Evolutionary conservation across 2,888 invertebrate genomes (phyloP).

Genomic region (Palloptera scutellata): DNA sequence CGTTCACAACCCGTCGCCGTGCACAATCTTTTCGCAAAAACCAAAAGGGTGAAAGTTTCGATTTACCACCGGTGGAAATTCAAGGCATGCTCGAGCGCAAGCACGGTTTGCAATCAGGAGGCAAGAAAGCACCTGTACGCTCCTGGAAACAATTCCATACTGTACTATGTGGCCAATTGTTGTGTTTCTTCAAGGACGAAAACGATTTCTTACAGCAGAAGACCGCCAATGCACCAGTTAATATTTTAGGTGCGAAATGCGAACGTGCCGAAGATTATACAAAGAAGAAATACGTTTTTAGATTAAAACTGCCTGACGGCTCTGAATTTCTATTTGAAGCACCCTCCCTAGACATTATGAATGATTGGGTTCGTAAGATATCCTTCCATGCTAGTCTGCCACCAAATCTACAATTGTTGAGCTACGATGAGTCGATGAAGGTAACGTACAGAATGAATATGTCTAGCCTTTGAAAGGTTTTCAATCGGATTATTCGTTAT

Average conservation of each 20-base stretch:
- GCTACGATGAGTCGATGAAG: slow-evolving; percentile 77
- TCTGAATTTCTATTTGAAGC: slow-evolving; percentile 93
- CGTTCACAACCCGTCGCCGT: slow-evolving; percentile 90
- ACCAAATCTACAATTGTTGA: slow-evolving; percentile 86
- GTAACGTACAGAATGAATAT: slow-evolving; percentile 50
- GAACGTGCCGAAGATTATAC: slow-evolving; percentile 92
- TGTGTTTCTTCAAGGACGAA: slow-evolving; percentile 98
- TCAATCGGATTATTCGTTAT: slow-evolving; percentile 8
- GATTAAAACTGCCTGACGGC: slow-evolving; percentile 86
- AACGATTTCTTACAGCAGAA: slow-evolving; percentile 88
- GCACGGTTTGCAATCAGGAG: slow-evolving; percentile 91
- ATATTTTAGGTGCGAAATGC: slow-evolving; percentile 80
- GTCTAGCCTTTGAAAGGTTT: neutral
- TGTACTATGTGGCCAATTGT: slow-evolving; percentile 93
- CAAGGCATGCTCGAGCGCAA: slow-evolving; percentile 92
- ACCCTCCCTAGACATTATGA: slow-evolving; percentile 75
- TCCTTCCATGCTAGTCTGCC: slow-evolving; percentile 91
- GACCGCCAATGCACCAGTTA: slow-evolving; percentile 87
- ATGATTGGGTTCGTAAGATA: slow-evolving; percentile 92
- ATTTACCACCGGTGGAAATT: slow-evolving; percentile 90
- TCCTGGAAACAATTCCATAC: slow-evolving; percentile 96
- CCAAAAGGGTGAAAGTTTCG: slow-evolving; percentile 67
- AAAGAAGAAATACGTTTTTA: slow-evolving; percentile 93
- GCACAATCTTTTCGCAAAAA: slow-evolving; percentile 86
- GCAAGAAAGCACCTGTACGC: slow-evolving; percentile 91